Conservation (phyloP, 1,140 invertebrate genomes). For the Rhysida immarginata region DNA sequence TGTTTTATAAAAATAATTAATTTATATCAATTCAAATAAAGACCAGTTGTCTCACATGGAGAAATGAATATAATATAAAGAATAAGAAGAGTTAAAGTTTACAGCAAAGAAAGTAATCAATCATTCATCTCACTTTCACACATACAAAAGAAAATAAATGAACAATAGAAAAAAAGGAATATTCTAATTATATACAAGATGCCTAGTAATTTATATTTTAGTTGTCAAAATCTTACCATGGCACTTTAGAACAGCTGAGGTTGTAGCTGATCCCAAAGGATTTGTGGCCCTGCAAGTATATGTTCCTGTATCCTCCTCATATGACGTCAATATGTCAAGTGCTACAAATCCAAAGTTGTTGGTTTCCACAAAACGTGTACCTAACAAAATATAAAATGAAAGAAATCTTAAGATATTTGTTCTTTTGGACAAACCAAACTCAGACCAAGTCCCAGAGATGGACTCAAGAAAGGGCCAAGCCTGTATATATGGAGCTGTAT, state of each 20-base stretch:
- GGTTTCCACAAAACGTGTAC: constrained; percentile 74
- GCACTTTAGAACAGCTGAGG: constrained; percentile 49
- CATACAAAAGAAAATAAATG: neutral
- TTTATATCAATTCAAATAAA: too few species aligned
- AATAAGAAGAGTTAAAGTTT: too few species aligned
- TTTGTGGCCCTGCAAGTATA: constrained; percentile 81
- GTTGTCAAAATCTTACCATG: constrained; percentile 8
- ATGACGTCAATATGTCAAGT: constrained; percentile 75
- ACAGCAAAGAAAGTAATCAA: too few species aligned
- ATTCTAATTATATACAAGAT: too few species aligned
- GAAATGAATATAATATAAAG: too few species aligned
- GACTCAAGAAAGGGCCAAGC: too few species aligned
- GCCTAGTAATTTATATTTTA: too few species aligned
- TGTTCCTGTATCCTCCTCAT: constrained; percentile 79
- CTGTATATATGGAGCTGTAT: too few species aligned
- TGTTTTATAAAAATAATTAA: too few species aligned
- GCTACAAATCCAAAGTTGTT: constrained; percentile 91
- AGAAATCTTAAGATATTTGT: too few species aligned
- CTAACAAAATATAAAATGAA: constrained; percentile 24
- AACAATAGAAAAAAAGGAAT: neutral
- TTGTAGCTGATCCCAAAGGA: constrained; percentile 68
- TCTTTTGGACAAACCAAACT: too few species aligned
- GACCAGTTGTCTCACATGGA: neutral
- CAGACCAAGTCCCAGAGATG: too few species aligned
- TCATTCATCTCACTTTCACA: neutral